Conservation (phyloP, 2,888 invertebrate species). For the Itoplectis maculator region DNA sequence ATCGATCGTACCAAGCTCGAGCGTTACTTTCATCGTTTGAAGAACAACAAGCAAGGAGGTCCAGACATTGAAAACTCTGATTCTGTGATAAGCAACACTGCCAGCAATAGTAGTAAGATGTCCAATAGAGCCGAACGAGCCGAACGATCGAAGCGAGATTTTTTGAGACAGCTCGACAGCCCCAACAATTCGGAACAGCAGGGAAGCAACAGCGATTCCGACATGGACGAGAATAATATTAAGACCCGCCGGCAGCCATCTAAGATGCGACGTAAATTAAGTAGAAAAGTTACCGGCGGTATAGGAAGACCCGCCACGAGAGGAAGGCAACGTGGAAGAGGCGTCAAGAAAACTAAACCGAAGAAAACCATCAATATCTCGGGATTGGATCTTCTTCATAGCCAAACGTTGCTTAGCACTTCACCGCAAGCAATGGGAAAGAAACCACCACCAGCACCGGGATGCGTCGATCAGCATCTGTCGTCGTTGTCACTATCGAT, state of each 20-base stretch:
- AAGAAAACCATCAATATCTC: conserved; percentile 92
- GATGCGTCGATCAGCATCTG: conserved; percentile 96
- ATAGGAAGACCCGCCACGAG: conserved; percentile 78
- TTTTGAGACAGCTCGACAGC: conserved; percentile 85
- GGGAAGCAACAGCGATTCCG: conserved; percentile 82
- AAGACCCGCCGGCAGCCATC: conserved; percentile 80
- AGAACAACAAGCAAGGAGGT: conserved; percentile 87
- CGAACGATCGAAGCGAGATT: conserved; percentile 86
- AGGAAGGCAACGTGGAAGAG: conserved; percentile 82
- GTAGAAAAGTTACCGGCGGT: conserved; percentile 76
- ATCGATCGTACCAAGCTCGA: conserved; percentile 99
- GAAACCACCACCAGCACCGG: conserved; percentile 94
- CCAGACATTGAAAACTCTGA: conserved; percentile 81
- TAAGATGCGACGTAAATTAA: conserved; percentile 81
- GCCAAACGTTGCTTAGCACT: conserved; percentile 94
- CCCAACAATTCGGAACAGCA: conserved; percentile 83
- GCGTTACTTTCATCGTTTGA: conserved; percentile 97
- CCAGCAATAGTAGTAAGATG: conserved; percentile 82
- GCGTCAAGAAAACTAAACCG: conserved; percentile 87
- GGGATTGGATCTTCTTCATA: conserved; percentile 94
- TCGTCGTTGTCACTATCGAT: conserved; percentile 90
- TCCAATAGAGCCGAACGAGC: conserved; percentile 80
- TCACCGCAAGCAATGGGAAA: conserved; percentile 90
- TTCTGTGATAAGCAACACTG: conserved; percentile 84
- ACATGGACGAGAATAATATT: conserved; percentile 78